Evolutionary conservation across 2,888 invertebrate species (phyloP), one percentile per base, ranked within the genome.

Genomic region (Campopleginae sp.): DNA sequence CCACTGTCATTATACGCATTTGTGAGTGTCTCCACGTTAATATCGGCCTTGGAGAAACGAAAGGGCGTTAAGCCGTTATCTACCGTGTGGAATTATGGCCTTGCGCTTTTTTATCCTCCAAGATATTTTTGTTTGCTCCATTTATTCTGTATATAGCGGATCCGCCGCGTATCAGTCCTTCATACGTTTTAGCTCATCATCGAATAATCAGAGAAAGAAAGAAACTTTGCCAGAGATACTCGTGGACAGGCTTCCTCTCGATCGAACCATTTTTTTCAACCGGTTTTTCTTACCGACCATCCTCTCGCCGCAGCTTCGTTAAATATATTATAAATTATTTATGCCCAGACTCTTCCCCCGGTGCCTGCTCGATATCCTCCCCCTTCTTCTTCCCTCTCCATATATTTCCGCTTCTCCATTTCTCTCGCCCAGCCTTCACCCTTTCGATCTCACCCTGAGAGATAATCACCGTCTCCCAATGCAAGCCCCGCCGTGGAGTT

Each of bases 261-360:
- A 54, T 74, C 33, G 46, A 82, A 74, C 75, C 38, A 61, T 79
- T 80, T 82, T 80, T 48, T 80, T 48, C 63, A 33, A 31, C 48
- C 33, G 65, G 58, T 46, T 46, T 76, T 77, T 72, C 27, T 74
- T 65, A 46, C 75, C 48, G 63, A 23, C 23, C 48, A 65, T 61
- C 63, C 74, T 42, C 31, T 33, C 46, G 68, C 66, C 51, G n/a
- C n/a, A 63, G 68, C 68, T 82, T 82, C 79, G 85, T 82, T 76
- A 76, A 82, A 85, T 80, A 85, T 80, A 76, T 85, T 82, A 85
- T 82, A 76, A 82, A 85, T 85, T 85, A 85, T 82, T 76, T 72
- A 85, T 79, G 79, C 76, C 42, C 31, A 23, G 72, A 38, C 78
- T 72, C 63, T 74, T 23, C 33, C 31, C 44, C 27, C 48, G 44